Percentiles rank a stretch among this genome's conserved stretches.
Evolutionary conservation across 1,140 invertebrate genomes (phyloP).

Genomic region (Hermetia illucens): DNA sequence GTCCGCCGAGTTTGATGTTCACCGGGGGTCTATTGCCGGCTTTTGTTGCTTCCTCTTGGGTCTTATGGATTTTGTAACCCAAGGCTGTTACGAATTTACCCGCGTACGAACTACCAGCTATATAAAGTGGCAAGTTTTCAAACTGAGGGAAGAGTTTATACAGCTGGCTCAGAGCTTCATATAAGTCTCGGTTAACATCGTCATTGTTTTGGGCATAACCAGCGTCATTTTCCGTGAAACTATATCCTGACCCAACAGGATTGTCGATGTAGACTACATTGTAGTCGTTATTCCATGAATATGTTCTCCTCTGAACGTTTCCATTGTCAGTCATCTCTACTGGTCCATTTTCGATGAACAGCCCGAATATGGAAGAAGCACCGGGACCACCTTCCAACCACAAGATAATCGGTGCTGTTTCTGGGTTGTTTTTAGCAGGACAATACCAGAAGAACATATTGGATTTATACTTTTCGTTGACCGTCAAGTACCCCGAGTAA

Average conservation of each 20-base stretch:
- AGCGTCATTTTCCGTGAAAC: constrained; percentile 48
- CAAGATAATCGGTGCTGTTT: constrained; percentile 54
- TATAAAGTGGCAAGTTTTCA: constrained; percentile 50
- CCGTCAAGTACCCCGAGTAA: constrained; percentile 51
- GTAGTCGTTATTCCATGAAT: constrained; percentile 58
- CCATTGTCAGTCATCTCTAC: constrained; percentile 45
- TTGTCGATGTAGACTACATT: constrained; percentile 77
- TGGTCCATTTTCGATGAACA: constrained; percentile 74
- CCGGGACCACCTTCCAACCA: constrained; percentile 82
- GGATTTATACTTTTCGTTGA: constrained; percentile 59
- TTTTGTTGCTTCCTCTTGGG: constrained; percentile 36
- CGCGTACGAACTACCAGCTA: constrained; percentile 78
- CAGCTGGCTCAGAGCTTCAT: constrained; percentile 52
- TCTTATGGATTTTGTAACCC: constrained; percentile 54
- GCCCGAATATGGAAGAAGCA: constrained; percentile 58
- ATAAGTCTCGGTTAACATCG: constrained; percentile 49
- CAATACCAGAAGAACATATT: constrained; percentile 88
- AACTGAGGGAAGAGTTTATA: constrained; percentile 57
- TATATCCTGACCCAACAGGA: constrained; percentile 72
- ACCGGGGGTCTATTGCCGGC: constrained; percentile 32
- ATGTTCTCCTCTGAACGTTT: constrained; percentile 40
- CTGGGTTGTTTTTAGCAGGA: constrained; percentile 40
- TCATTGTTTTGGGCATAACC: constrained; percentile 50
- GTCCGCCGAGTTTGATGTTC: constrained; percentile 45
- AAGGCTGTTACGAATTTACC: constrained; percentile 72